Base-by-base conservation (phyloP, 2,113 vertebrate species). In the Circaetus cinerascens region DNA sequence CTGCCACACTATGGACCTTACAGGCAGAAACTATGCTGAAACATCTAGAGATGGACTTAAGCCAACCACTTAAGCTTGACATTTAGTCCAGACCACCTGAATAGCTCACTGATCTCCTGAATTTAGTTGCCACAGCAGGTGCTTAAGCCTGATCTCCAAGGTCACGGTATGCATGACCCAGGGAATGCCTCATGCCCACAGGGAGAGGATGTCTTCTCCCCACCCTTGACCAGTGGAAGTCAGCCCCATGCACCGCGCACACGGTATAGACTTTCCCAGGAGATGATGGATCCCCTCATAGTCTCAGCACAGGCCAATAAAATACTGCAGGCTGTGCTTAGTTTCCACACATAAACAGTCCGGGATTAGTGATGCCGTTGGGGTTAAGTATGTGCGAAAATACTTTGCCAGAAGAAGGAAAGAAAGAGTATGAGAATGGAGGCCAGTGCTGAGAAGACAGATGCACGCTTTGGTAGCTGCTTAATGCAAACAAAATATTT, bases 121-220 rank as follows among this genome's bases (percentile, higher is more conserved):
- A 59, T 78, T 78, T 41, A 41, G 25, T 78, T 2, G 3, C 45
- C 56, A 55, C 15, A 75, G 25, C 25, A 74, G 41, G 17, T 57
- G 17, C 22, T 83, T 81, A 84, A 95, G 38, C 53, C 22, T 43
- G n/a, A 45, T 59, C 51, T 93, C 64, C 51, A 59, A 53, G 69
- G 51, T n/a, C 60, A 78, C 0, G 0, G 25, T 34, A 32, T 48
- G 30, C 17, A 50, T 10, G 23, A 73, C 17, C 17, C 0, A 0
- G 41, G 46, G 68, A 26, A n/a, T 76, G 46, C 51, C 22, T 67
- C 53, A 38, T 15, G 50, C 27, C 21, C 67, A 27, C 17, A 43
- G 66, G 26, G 30, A 86, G 41, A 36, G 4, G 36, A 45, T 41
- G 26, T 38, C 59, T 71, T 77, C 29, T 74, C n/a, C 19, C 7